Evolutionary conservation across 2,113 vertebrate genomes (phyloP).

Genomic region (Tupaia tana): DNA sequence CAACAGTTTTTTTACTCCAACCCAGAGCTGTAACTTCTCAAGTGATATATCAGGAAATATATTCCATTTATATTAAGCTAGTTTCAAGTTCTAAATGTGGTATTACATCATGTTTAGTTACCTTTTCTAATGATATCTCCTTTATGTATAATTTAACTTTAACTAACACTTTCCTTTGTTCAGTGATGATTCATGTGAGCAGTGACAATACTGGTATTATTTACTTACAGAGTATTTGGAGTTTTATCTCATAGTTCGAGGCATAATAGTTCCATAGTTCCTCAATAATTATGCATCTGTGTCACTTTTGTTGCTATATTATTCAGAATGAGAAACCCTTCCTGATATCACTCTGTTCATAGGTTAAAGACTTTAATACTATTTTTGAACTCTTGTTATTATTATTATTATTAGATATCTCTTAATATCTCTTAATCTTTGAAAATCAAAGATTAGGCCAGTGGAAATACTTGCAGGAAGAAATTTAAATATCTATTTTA

Average conservation of each 20-base stretch:
- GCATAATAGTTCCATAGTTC: neutral
- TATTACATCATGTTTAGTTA: neutral
- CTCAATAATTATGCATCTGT: neutral
- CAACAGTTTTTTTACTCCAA: too few relatives aligned
- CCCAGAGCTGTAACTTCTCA: too few relatives aligned
- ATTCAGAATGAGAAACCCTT: neutral
- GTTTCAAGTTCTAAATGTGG: too few relatives aligned
- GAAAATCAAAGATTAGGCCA: neutral
- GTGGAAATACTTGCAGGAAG: neutral
- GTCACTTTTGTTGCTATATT: neutral
- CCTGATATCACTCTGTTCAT: neutral
- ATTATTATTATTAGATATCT: neutral
- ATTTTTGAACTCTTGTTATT: neutral
- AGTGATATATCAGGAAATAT: too few relatives aligned
- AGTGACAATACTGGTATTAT: neutral
- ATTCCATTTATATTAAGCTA: too few relatives aligned
- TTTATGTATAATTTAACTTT: neutral
- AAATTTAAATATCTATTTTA: neutral
- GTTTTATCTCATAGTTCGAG: neutral
- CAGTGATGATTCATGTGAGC: neutral
- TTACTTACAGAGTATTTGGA: neutral
- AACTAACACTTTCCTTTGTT: neutral
- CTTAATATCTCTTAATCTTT: neutral
- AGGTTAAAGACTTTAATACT: neutral
- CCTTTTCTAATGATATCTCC: neutral